phyloP scores from a whole-genome alignment of 2,888 invertebrate genomes.

The Cerceris ruficornis region DNA sequence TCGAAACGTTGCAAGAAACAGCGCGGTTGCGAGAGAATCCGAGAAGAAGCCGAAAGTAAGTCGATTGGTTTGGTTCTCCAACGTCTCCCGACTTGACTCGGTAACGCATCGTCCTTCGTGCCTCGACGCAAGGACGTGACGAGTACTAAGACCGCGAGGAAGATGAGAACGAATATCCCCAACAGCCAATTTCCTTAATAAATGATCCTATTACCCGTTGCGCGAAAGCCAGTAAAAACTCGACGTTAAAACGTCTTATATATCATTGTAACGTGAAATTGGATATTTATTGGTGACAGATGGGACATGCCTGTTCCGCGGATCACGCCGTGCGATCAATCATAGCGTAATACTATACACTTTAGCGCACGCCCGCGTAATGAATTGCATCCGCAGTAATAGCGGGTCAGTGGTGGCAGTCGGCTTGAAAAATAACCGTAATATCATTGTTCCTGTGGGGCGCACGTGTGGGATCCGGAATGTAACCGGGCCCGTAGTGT shows the following conservation, averaged over 20 bases:
- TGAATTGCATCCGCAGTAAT: slow-evolving; percentile 74
- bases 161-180: slow-evolving; percentile 70
- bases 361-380: slow-evolving; percentile 64
- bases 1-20: neutral
- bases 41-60: too few relatives aligned
- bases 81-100: slow-evolving; percentile 24
- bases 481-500: neutral
- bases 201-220: slow-evolving; percentile 79
- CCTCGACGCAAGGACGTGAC: slow-evolving; percentile 35
- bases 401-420: slow-evolving; percentile 67
- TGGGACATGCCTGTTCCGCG: slow-evolving; percentile 78
- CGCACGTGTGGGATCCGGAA: slow-evolving; percentile 48
- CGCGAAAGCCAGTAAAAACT: slow-evolving; percentile 71
- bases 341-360: slow-evolving; percentile 77
- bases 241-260: slow-evolving; percentile 79
- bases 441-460: slow-evolving; percentile 62
- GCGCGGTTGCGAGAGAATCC: neutral
- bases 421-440: slow-evolving; percentile 74
- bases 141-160: slow-evolving; percentile 43
- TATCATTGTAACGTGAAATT: slow-evolving; percentile 81
- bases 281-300: slow-evolving; percentile 82
- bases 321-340: slow-evolving; percentile 79
- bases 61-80: slow-evolving; percentile 4
- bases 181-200: slow-evolving; percentile 80
- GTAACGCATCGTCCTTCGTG: slow-evolving; percentile 52